phyloP scores from a whole-genome alignment of 2,888 invertebrate genomes.

The Drosophila anomelani region DNA sequence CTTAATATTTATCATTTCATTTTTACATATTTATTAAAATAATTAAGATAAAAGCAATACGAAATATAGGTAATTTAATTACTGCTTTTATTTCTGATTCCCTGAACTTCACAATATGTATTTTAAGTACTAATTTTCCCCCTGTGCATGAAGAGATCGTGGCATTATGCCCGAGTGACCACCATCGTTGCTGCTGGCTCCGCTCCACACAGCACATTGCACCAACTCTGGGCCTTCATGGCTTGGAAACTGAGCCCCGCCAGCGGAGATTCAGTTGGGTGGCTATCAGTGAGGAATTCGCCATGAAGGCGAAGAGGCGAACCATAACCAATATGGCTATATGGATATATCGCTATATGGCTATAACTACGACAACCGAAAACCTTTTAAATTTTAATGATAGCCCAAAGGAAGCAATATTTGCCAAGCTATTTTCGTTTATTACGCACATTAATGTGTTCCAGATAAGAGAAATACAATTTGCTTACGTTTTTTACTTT shows the following conservation, averaged over 20 bases:
- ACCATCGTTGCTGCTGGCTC: slow-evolving; percentile 23
- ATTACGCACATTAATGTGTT: slow-evolving; percentile 11
- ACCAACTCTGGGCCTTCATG: slow-evolving; percentile 8
- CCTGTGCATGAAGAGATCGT: slow-evolving; percentile 9
- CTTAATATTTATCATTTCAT: too few species aligned
- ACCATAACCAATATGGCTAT: slow-evolving; percentile 30
- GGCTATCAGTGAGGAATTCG: slow-evolving; percentile 26
- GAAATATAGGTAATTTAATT: too few species aligned
- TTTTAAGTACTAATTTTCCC: not conserved
- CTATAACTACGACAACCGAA: slow-evolving; percentile 32
- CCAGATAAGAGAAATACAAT: not conserved
- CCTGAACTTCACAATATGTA: too few species aligned
- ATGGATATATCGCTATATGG: slow-evolving; percentile 1
- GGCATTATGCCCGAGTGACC: slow-evolving; percentile 16
- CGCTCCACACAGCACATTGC: slow-evolving; percentile 19
- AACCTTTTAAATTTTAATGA: slow-evolving; percentile 21
- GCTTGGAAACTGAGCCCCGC: slow-evolving; percentile 7
- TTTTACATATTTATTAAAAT: too few species aligned
- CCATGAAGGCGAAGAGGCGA: slow-evolving; percentile 19
- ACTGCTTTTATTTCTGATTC: too few species aligned
- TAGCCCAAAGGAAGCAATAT: slow-evolving; percentile 2
- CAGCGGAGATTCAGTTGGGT: slow-evolving; percentile 22
- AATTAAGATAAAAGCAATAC: too few species aligned
- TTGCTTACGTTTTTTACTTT: not conserved
- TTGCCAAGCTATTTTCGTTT: slow-evolving; percentile 8